Conservation (phyloP, 2,888 invertebrate genomes). For the Operophtera brumata region DNA sequence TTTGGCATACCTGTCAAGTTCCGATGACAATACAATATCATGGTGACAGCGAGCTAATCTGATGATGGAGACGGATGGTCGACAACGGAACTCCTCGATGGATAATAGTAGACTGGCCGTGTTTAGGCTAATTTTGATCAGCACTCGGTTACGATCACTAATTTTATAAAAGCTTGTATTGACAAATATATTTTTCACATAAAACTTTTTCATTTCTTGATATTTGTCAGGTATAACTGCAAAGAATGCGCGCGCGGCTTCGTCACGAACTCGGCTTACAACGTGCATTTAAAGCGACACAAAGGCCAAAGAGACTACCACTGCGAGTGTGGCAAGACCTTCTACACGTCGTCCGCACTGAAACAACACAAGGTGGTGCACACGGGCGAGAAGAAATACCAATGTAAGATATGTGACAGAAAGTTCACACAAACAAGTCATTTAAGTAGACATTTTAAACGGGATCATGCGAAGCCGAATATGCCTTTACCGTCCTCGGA, state of each 20-base stretch:
- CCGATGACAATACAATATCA: too few relatives aligned
- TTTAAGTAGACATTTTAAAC: slow-evolving; percentile 66
- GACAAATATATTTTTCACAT: too few relatives aligned
- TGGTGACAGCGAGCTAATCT: too few relatives aligned
- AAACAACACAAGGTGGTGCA: slow-evolving; percentile 73
- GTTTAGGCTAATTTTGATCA: too few relatives aligned
- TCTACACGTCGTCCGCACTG: slow-evolving; percentile 70
- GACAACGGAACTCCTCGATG: too few relatives aligned
- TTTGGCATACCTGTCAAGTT: too few relatives aligned
- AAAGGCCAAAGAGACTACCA: slow-evolving; percentile 70
- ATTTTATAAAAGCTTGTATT: too few relatives aligned
- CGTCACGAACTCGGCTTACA: slow-evolving; percentile 68
- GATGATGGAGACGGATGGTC: too few relatives aligned
- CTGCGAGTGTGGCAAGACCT: slow-evolving; percentile 73
- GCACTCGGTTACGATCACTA: too few relatives aligned
- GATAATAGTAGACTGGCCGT: too few relatives aligned
- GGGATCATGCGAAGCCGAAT: slow-evolving; percentile 66
- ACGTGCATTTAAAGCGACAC: slow-evolving; percentile 69
- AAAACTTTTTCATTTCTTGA: too few relatives aligned
- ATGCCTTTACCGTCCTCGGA: slow-evolving; percentile 58
- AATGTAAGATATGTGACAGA: slow-evolving; percentile 69
- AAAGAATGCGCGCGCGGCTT: slow-evolving; percentile 69
- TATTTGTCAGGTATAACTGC: slow-evolving; percentile 59
- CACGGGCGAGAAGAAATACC: slow-evolving; percentile 72
- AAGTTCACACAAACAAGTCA: slow-evolving; percentile 73